Conservation (phyloP, 2,113 vertebrate genomes). For the Neogobius melanostomus region DNA sequence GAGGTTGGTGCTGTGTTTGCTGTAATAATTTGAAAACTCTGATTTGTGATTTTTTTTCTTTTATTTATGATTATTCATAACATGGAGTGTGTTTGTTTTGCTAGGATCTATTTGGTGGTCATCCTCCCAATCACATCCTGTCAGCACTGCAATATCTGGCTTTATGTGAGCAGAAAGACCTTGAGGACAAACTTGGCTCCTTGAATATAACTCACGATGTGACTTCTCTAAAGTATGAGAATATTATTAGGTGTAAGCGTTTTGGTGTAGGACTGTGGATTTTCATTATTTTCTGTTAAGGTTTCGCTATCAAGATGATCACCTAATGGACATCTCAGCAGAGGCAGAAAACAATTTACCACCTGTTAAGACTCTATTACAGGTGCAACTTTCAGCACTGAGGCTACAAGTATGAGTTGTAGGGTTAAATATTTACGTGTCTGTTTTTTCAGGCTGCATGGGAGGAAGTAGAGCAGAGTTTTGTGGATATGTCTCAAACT, state of each 20-base stretch:
- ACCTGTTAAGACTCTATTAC: constrained; percentile 70
- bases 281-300: constrained; percentile 40
- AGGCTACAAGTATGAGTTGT: background rate
- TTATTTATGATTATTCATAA: background rate
- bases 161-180: constrained; percentile 71
- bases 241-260: background rate
- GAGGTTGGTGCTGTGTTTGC: constrained; percentile 70
- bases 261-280: background rate
- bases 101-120: constrained; percentile 74
- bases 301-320: constrained; percentile 68
- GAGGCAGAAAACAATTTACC: constrained; percentile 66
- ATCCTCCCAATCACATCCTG: constrained; percentile 81
- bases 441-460: constrained; percentile 71
- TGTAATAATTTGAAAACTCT: background rate
- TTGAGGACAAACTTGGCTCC: constrained; percentile 69
- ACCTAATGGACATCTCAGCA: constrained; percentile 67
- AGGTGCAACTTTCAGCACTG: constrained; percentile 54
- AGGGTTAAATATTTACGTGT: constrained; percentile 6
- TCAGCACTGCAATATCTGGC: constrained; percentile 80
- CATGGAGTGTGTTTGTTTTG: background rate
- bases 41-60: background rate
- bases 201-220: constrained; percentile 70
- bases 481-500: constrained; percentile 64
- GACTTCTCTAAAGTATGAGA: constrained; percentile 67
- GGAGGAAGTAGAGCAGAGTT: constrained; percentile 71